These are phyloP conservation scores for Cololabis saira DNA, from an alignment of 2,113 vertebrate species.

Conservation along the genomic window DNA sequence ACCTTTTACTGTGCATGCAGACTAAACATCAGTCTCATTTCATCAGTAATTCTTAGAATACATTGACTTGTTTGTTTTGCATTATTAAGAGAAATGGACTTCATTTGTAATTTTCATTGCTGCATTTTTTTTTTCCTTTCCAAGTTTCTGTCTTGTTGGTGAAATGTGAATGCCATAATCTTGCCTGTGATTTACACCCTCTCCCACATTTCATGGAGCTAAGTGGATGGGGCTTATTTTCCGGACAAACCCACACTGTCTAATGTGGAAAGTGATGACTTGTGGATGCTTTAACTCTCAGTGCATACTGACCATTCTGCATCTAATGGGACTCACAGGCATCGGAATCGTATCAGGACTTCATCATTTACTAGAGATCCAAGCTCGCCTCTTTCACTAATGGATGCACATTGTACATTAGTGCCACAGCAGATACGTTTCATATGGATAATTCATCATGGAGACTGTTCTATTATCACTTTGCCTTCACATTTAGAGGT, in stretches of 20 bases:
- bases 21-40: constrained; percentile 44
- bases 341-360: constrained; percentile 74
- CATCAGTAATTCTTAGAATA: constrained; percentile 49
- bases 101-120: constrained; percentile 23
- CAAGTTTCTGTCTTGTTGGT: constrained; percentile 25
- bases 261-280: constrained; percentile 76
- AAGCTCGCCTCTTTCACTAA: constrained; percentile 63
- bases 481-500: constrained; percentile 34
- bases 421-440: constrained; percentile 65
- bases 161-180: constrained; percentile 42
- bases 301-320: constrained; percentile 62
- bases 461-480: constrained; percentile 50
- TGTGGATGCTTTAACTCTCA: constrained; percentile 68
- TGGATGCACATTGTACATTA: constrained; percentile 74
- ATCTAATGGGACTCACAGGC: constrained; percentile 74
- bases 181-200: constrained; percentile 51
- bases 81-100: constrained; percentile 36
- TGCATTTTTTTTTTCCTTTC: constrained; percentile 11
- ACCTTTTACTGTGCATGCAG: constrained; percentile 62
- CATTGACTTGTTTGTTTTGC: constrained; percentile 19
- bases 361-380: constrained; percentile 68
- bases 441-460: constrained; percentile 58
- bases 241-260: constrained; percentile 48
- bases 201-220: constrained; percentile 50
- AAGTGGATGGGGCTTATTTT: constrained; percentile 72